Base-by-base conservation (phyloP, 2,113 vertebrate species). In the Urocolius indicus region DNA sequence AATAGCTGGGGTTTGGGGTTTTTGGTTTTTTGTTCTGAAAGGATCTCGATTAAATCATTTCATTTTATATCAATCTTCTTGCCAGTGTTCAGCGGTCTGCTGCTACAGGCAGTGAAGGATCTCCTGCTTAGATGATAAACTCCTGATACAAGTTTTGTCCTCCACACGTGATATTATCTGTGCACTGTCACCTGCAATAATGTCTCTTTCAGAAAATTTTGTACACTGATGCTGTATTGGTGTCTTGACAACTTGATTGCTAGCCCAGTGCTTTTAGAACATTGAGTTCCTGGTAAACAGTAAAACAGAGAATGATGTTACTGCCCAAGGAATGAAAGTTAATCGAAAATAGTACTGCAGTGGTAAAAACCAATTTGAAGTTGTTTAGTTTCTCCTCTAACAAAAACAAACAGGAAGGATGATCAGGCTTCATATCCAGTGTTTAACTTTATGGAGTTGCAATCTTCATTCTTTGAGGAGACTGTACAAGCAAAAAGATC, bases 211-310 rank as follows among this genome's bases (percentile, higher is more conserved):
- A 34, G 45, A 62, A 76, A 62, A 76, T 43, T 85, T 63, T 86
- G 24, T 36, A 43, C 10, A 34, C 30, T 88, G 41, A 16, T 83
- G 54, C 51, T 82, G 32, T 91, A 55, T 69, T 79, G 75, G 22
- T 94, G 38, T 48, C 55, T 80, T 90, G 19, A 69, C 58, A 94
- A 88, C 12, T 63, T 92, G 79, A 94, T 77, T 93, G 38, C 63
- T 58, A 90, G 78, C 68, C 78, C 63, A 88, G 27, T 38, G 46
- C 67, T 88, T 92, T 77, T 80, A 90, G 90, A 73, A 95, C 82
- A 92, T 66, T 0, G 1, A 58, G 67, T 71, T 93, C 36, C 72
- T 87, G 48, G 54, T 76, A 83, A 74, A 79, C 61, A 69, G 23
- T 45, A 79, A 91, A 59, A 90, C 67, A 85, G 2, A 21, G 48